Base-by-base conservation (phyloP, 2,888 invertebrate species). In the Eupeodes latifasciatus region DNA sequence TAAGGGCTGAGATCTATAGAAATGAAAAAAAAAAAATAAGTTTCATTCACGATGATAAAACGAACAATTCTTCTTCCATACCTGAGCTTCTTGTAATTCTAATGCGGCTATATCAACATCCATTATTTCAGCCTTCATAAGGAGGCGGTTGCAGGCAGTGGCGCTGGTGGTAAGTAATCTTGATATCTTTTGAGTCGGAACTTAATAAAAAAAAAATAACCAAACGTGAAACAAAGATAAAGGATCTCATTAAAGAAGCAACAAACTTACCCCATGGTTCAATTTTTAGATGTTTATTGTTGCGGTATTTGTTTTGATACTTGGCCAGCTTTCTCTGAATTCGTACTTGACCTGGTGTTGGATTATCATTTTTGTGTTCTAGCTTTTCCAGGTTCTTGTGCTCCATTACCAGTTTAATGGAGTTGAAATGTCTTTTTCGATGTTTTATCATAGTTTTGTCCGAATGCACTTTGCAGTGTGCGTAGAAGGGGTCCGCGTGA, bases 401-500 rank as follows among this genome's bases (percentile, higher is more conserved):
- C 89, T 98, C 95, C 90, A 98, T 94, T 92, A 98, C 97, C 77
- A 98, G 94, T 11, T 96, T 96, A 64, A 97, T 93, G 0, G 98
- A 97, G 84, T 98, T 94, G 95, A 97, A 98, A 92, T 98, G 98
- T 5, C 97, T 94, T 91, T 96, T 96, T 7, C 97, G 95, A 92
- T 96, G 95, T 91, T 97, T 96, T 55, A 98, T 96, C 84, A 97
- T 95, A 5, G 96, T 95, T 93, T 98, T 98, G 92, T 99, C 99
- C 0, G 98, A 98, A 93, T 99, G 99, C 66, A 98, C 95, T 93
- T 97, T 97, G 93, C 99, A 99, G 92, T 99, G 98, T 0, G 99
- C 99, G 93, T 98, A 99, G 93, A 98, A 99, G 0, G 99, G 99
- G 94, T 99, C 99, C 0, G 98, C 98, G 91, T 98, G 98, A 91